Conservation (phyloP, 2,888 invertebrate genomes). For the Drymonia ruficornis region DNA sequence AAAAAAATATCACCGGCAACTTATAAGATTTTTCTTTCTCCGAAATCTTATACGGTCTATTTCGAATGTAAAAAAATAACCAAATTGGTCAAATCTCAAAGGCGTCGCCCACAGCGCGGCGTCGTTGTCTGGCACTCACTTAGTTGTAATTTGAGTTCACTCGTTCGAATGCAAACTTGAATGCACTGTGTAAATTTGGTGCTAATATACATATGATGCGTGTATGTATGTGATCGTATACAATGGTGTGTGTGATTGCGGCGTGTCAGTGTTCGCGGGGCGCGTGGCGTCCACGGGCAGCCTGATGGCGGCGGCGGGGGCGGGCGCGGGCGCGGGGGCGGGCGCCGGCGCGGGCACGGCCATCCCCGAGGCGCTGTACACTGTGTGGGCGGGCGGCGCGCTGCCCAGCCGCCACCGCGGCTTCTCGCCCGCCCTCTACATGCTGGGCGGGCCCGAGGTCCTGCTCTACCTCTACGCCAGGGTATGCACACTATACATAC, state of each 20-base stretch:
- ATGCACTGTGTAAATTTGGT: too few species aligned
- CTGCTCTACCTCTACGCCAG: conserved; percentile 88
- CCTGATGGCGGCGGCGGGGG: conserved; percentile 31
- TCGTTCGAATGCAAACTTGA: too few species aligned
- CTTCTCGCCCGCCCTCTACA: conserved; percentile 80
- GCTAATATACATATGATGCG: too few species aligned
- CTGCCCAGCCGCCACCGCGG: conserved; percentile 77
- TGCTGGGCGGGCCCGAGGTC: conserved; percentile 87
- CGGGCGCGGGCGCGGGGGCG: conserved; percentile 39
- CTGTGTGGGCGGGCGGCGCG: conserved; percentile 54
- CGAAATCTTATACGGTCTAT: too few species aligned
- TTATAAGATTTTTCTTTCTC: too few species aligned
- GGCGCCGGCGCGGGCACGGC: conserved; percentile 47
- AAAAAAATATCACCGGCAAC: too few species aligned
- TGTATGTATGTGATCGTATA: background rate
- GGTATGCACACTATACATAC: too few species aligned
- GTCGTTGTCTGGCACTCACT: too few species aligned
- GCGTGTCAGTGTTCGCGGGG: conserved; percentile 48
- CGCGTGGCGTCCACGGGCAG: conserved; percentile 36
- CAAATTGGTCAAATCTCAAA: too few species aligned
- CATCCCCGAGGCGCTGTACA: conserved; percentile 66
- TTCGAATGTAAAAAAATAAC: too few species aligned
- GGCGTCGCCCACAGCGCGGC: too few species aligned
- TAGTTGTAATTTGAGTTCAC: too few species aligned
- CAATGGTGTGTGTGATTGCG: background rate